phyloP scores from a whole-genome alignment of 2,113 vertebrate genomes.

The Campylomormyrus numenius region DNA sequence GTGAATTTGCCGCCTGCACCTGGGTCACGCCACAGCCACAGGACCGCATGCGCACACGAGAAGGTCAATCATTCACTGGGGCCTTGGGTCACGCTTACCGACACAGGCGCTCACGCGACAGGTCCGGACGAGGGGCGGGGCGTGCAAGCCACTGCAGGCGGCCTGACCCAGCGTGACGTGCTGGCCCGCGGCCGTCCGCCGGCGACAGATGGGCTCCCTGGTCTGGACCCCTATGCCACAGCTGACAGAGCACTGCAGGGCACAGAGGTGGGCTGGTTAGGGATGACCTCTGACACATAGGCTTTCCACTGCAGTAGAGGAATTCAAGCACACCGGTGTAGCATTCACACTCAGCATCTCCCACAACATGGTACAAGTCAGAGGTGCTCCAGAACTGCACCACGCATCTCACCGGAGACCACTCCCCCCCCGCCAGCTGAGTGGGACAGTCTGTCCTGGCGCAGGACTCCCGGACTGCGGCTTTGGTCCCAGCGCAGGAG shows the following conservation, averaged over 20 bases:
- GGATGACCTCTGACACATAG: background rate
- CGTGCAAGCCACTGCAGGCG: slow-evolving; percentile 55
- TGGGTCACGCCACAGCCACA: background rate
- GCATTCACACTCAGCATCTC: background rate
- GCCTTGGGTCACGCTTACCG: slow-evolving; percentile 63
- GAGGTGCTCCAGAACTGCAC: background rate
- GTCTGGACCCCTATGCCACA: slow-evolving; percentile 77
- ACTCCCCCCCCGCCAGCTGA: slow-evolving; percentile 64
- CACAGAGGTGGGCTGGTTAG: slow-evolving; percentile 9
- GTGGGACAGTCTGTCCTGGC: slow-evolving; percentile 71
- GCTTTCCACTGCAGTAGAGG: background rate
- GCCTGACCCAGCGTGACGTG: slow-evolving; percentile 55
- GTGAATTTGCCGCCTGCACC: background rate
- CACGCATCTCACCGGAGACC: slow-evolving; percentile 69
- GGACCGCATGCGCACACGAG: background rate
- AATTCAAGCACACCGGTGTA: background rate
- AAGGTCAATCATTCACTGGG: background rate
- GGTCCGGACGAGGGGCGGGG: slow-evolving; percentile 61
- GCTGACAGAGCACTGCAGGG: slow-evolving; percentile 76
- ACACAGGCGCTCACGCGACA: slow-evolving; percentile 72
- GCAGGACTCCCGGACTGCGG: slow-evolving; percentile 61
- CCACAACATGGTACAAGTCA: background rate
- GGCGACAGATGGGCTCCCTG: slow-evolving; percentile 66
- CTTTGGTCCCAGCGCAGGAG: slow-evolving; percentile 58
- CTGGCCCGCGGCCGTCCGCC: slow-evolving; percentile 61